Base-by-base conservation (phyloP, 2,888 invertebrate species). In the Tetrapedia diversipes region DNA sequence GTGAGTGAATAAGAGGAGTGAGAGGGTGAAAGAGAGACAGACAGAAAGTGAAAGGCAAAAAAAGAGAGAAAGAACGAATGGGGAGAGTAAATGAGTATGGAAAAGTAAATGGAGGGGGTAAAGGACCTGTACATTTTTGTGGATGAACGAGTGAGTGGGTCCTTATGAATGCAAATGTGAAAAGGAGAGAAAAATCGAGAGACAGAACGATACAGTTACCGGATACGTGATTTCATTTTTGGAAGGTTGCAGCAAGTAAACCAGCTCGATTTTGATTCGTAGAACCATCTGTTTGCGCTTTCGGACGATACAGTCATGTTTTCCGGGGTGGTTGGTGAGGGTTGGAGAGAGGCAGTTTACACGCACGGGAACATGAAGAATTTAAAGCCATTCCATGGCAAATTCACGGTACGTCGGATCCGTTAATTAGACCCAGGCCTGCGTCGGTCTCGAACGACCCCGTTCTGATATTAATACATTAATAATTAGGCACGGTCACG, bases 341-440 rank as follows among this genome's bases (percentile, higher is more conserved):
- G n/a, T n/a, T n/a, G n/a, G n/a, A n/a, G n/a, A n/a, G n/a, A n/a
- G 6, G 57, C 4, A 37, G 60, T 49, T 34, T 53, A 53, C 59
- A 29, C 29, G 27, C 34, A 1, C 59, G 39, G 24, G 16, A 24
- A 39, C 32, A 32, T 24, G 54, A 45, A 61, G 45, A 72, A 61
- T 72, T 69, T 37, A 54, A 59, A 61, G 60, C 39, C 32, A n/a
- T 24, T 1, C 22, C 53, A 37, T 37, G 34, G 4, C 4, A 60
- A 32, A 39, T 37, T n/a, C 32, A 32, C 41, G 69, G 34, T 27
- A 11, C 29, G 45, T 11, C 7, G 49, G 11, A 32, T 14, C 19
- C 54, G 47, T 56, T 73, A 69, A 73, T 73, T 73, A 45, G 41
- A 22, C 34, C 10, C 16, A 2, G 22, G 10, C 54, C 14, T 37